Conservation (phyloP, 1,140 invertebrate genomes). For the Drosophila orosa region DNA sequence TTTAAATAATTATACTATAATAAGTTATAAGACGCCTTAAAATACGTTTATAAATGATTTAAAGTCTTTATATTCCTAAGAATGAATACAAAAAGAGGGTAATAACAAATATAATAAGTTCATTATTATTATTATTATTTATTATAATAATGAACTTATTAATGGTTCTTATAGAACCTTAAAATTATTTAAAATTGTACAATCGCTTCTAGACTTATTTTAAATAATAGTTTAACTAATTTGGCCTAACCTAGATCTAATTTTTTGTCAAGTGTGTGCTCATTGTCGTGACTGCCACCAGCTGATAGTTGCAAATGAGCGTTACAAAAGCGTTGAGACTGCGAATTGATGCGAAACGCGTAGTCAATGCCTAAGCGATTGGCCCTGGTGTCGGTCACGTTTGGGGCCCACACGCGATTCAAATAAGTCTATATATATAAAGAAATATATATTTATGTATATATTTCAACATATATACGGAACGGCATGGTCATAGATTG, state of each 20-base stretch:
- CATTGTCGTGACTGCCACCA: constrained; percentile 32
- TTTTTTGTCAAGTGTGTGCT: constrained; percentile 6
- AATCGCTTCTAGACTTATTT: too few relatives aligned
- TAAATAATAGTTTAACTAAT: neutral
- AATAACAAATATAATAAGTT: neutral
- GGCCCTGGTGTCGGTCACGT: constrained; percentile 61
- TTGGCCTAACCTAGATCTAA: neutral
- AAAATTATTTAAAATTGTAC: neutral
- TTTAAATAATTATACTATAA: neutral
- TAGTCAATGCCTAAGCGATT: constrained; percentile 27
- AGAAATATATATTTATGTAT: neutral
- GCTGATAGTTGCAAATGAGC: constrained; percentile 31
- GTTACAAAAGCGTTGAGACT: constrained; percentile 24
- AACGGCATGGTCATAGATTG: constrained; percentile 27
- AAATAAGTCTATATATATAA: constrained; percentile 6
- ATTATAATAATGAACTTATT: too few relatives aligned
- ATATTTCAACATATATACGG: neutral
- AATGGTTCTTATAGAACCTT: neutral
- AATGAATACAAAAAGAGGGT: neutral
- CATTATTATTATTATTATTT: too few relatives aligned
- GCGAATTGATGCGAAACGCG: constrained; percentile 56
- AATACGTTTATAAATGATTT: neutral
- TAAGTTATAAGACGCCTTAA: neutral
- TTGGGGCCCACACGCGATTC: constrained; percentile 56
- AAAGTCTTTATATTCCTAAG: neutral